Evolutionary conservation across 2,797 vertebrate species (phyloP).

Genomic region (Vireo griseus): DNA sequence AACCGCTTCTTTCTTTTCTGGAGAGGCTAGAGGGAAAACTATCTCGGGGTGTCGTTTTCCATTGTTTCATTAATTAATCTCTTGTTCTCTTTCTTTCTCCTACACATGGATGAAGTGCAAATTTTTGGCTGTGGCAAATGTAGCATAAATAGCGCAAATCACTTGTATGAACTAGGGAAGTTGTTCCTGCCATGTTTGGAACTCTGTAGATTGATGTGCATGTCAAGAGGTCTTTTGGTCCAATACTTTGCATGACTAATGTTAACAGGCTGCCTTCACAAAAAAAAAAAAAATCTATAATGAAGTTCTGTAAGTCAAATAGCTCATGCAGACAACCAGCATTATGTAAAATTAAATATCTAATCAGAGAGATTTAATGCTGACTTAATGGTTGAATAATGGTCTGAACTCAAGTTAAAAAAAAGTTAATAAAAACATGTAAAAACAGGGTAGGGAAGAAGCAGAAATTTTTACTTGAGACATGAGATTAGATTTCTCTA

Average conservation of each 20-base stretch:
- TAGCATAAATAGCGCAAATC: neutral
- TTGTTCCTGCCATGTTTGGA: neutral
- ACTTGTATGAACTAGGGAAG: neutral
- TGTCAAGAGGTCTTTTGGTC: neutral
- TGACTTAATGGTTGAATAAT: neutral
- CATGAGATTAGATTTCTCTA: neutral
- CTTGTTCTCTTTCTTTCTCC: neutral
- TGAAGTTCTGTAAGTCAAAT: neutral
- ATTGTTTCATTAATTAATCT: neutral
- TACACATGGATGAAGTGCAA: neutral
- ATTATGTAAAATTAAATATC: constrained; percentile 8
- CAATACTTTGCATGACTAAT: neutral
- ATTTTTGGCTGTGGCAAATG: neutral
- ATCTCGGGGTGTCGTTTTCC: neutral
- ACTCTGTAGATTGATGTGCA: neutral
- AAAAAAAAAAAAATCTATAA: neutral
- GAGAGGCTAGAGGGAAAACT: neutral
- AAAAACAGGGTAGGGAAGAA: neutral
- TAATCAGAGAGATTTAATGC: neutral
- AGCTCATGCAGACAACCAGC: neutral
- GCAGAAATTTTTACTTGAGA: neutral
- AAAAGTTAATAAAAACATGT: neutral
- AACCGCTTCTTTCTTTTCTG: neutral
- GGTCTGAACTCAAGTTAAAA: neutral
- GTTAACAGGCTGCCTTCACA: neutral